Percentiles rank a stretch among this genome's conserved stretches.
phyloP scores from a whole-genome alignment of 1,140 invertebrate species.

The Lasaia peninsularis region DNA sequence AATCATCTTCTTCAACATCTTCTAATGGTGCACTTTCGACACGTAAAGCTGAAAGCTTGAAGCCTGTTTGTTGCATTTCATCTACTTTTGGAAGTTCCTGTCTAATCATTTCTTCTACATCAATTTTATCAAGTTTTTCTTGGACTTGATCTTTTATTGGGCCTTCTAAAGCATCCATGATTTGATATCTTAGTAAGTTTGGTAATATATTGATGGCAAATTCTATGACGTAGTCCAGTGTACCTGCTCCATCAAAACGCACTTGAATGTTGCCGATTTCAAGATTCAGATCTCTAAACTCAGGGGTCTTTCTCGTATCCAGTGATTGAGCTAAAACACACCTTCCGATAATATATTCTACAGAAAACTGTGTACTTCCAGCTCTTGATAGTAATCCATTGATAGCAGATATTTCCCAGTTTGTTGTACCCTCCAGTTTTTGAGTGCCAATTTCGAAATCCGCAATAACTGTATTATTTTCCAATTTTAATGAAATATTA shows the following conservation, averaged over 20 bases:
- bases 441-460: slow-evolving; percentile 87
- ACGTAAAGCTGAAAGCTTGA: slow-evolving; percentile 61
- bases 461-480: slow-evolving; percentile 83
- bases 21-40: slow-evolving; percentile 29
- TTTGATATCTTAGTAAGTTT: slow-evolving; percentile 89
- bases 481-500: slow-evolving; percentile 84
- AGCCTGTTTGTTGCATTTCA: slow-evolving; percentile 70
- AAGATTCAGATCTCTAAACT: slow-evolving; percentile 84
- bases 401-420: slow-evolving; percentile 86
- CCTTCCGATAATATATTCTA: slow-evolving; percentile 84
- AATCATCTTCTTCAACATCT: slow-evolving; percentile 64
- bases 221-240: slow-evolving; percentile 88
- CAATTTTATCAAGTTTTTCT: slow-evolving; percentile 83
- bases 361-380: slow-evolving; percentile 85
- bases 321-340: slow-evolving; percentile 85
- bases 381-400: slow-evolving; percentile 82
- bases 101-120: slow-evolving; percentile 85
- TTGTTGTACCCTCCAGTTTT: slow-evolving; percentile 84
- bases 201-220: slow-evolving; percentile 87
- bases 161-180: slow-evolving; percentile 88
- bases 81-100: slow-evolving; percentile 82
- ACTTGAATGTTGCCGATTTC: slow-evolving; percentile 91
- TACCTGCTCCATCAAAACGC: slow-evolving; percentile 86
- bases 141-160: slow-evolving; percentile 84
- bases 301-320: slow-evolving; percentile 84